These are phyloP conservation scores for Drosophila monieri DNA, from an alignment of 2,888 invertebrate species.

Conservation along the genomic window DNA sequence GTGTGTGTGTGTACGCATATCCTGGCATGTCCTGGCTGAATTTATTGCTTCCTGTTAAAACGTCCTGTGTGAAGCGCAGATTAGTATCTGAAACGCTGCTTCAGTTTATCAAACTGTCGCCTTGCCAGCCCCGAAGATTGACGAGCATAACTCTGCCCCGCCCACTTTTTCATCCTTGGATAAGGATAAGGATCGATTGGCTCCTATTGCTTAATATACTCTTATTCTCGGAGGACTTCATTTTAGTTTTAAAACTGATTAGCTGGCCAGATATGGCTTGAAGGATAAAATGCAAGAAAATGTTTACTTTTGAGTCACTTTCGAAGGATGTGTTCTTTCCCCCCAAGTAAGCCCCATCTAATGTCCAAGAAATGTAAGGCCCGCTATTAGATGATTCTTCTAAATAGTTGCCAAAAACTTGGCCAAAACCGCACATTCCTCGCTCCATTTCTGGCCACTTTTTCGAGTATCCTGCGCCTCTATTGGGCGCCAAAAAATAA, in stretches of 20 bases:
- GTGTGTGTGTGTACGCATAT: slow-evolving; percentile 33
- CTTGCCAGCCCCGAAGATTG: slow-evolving; percentile 63
- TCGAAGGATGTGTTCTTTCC: background rate
- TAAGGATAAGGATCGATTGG: background rate
- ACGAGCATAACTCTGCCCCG: slow-evolving; percentile 59
- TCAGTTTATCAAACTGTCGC: slow-evolving; percentile 77
- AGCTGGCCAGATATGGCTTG: background rate
- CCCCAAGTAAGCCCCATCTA: slow-evolving; percentile 25
- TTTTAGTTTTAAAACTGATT: slow-evolving; percentile 5
- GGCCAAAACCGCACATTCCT: slow-evolving; percentile 10
- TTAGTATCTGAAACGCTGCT: slow-evolving; percentile 68
- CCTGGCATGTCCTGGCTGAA: slow-evolving; percentile 58
- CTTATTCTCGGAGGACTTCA: slow-evolving; percentile 3
- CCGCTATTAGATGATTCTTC: slow-evolving; percentile 41
- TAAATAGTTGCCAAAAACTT: slow-evolving; percentile 52
- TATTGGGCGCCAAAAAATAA: slow-evolving; percentile 28
- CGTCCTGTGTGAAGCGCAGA: slow-evolving; percentile 64
- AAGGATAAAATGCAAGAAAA: too few relatives aligned
- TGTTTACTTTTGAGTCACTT: background rate
- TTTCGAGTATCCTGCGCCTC: slow-evolving; percentile 35
- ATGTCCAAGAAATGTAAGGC: slow-evolving; percentile 31
- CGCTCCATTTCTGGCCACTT: slow-evolving; percentile 24
- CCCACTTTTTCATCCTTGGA: background rate
- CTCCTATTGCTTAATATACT: background rate
- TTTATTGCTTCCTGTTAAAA: slow-evolving; percentile 77